Conservation (phyloP, 2,888 invertebrate species). For the Agrypnus murinus region DNA sequence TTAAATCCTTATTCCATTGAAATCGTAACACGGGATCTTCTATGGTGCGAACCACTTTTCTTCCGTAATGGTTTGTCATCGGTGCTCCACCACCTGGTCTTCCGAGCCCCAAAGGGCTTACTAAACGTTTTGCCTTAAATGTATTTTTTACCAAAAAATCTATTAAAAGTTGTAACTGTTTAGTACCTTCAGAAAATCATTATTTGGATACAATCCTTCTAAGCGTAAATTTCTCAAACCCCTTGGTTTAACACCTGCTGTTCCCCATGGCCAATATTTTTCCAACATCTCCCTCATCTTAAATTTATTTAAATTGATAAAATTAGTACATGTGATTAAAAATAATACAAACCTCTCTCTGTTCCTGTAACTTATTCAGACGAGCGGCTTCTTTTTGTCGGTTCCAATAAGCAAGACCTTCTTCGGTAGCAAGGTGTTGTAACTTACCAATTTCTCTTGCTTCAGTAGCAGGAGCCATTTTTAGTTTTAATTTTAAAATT, state of each 20-base stretch:
- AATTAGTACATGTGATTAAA: neutral
- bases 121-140: constrained; percentile 65
- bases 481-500: constrained; percentile 2
- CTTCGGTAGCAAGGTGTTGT: constrained; percentile 53
- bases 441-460: neutral
- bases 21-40: constrained; percentile 80
- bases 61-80: constrained; percentile 66
- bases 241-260: constrained; percentile 65
- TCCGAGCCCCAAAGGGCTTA: constrained; percentile 64
- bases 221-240: constrained; percentile 81
- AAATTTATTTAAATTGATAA: constrained; percentile 7
- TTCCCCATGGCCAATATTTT: constrained; percentile 86
- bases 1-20: constrained; percentile 76
- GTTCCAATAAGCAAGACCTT: constrained; percentile 64
- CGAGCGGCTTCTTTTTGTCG: constrained; percentile 62
- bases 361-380: constrained; percentile 59
- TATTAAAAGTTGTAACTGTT: neutral
- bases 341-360: constrained; percentile 63
- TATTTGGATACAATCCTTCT: constrained; percentile 77
- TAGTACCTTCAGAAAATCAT: constrained; percentile 73
- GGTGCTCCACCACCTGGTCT: constrained; percentile 68
- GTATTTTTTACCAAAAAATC: neutral
- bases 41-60: constrained; percentile 65
- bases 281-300: constrained; percentile 81
- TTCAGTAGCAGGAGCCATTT: constrained; percentile 30